phyloP scores from a whole-genome alignment of 1,140 invertebrate genomes.

The Trichonephila inaurata region DNA sequence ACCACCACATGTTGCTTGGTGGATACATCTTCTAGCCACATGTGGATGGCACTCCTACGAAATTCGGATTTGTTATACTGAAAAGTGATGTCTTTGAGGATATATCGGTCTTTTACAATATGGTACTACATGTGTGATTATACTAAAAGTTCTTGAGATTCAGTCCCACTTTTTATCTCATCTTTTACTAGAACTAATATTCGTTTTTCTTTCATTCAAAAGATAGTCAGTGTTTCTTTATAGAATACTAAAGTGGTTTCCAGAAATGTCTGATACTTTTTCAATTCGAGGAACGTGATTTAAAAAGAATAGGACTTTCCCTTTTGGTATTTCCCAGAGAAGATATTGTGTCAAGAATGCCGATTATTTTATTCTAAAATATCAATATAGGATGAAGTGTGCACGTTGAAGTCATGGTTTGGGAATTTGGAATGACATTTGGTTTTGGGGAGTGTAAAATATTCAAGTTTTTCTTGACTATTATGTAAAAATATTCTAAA shows the following conservation, averaged over 20 bases:
- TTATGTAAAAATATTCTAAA: too few relatives aligned
- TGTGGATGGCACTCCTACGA: neutral
- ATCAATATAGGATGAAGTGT: too few relatives aligned
- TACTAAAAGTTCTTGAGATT: neutral
- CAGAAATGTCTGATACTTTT: neutral
- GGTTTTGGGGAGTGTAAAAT: too few relatives aligned
- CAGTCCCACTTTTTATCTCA: neutral
- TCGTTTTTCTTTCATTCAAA: neutral
- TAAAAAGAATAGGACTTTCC: too few relatives aligned
- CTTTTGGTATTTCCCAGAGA: too few relatives aligned
- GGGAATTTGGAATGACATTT: too few relatives aligned
- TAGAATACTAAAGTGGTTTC: neutral
- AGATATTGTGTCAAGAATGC: too few relatives aligned
- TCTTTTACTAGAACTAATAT: neutral
- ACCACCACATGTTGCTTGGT: slow-evolving; percentile 42
- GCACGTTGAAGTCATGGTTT: too few relatives aligned
- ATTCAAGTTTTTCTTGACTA: too few relatives aligned
- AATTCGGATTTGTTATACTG: slow-evolving; percentile 34
- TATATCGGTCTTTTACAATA: neutral
- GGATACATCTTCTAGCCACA: neutral
- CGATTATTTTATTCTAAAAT: too few relatives aligned
- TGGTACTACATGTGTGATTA: neutral
- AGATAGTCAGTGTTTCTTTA: neutral
- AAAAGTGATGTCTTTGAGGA: slow-evolving; percentile 10
- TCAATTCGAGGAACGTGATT: too few relatives aligned